Evolutionary conservation across 2,888 invertebrate species (phyloP), one percentile per base, ranked within the genome.

Genomic region (Masnerella sp.): DNA sequence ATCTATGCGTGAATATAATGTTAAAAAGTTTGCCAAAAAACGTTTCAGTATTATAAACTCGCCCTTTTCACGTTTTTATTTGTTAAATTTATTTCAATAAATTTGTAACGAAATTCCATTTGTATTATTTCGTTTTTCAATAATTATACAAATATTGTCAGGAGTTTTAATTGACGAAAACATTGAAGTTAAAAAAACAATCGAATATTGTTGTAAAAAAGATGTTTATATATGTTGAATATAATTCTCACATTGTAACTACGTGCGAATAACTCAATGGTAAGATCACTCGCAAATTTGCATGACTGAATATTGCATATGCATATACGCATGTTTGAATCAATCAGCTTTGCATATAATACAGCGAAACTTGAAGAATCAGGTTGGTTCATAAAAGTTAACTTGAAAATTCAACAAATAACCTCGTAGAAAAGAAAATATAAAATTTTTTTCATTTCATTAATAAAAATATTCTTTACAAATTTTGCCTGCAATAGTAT

Each of bases 311-410:
- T 73, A 43, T 61, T 73, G 67, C 54, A 68, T 68, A 68, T 68
- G 62, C 54, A 68, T 68, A 32, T 22, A 45, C 62, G 22, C 52
- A 56, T 73, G 58, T 58, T 64, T 73, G 56, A 62, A 68, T 68
- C 73, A 68, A 73, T 68, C 73, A 73, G 58, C 51, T 73, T 73
- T 64, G 62, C 73, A 69, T 68, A 68, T 68, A 62, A 73, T 68
- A 47, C 52, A 32, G 2, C n/a, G 22, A 40, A 32, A 42, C 34
- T 47, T 45, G 45, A 69, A 69, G 52, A 59, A 45, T 69, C 54
- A 42, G 62, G 45, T 36, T 58, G 18, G 36, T 59, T 61, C 56
- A 54, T n/a, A 36, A 32, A 49, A 61, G 40, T 30, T 54, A 40
- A 61, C 30, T 43, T 36, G 28, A 5, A 15, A 67, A 58, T 49